Evolutionary conservation across 64 coral and sea anemone species (phyloP).

Genomic region (Orbicella faveolata): DNA sequence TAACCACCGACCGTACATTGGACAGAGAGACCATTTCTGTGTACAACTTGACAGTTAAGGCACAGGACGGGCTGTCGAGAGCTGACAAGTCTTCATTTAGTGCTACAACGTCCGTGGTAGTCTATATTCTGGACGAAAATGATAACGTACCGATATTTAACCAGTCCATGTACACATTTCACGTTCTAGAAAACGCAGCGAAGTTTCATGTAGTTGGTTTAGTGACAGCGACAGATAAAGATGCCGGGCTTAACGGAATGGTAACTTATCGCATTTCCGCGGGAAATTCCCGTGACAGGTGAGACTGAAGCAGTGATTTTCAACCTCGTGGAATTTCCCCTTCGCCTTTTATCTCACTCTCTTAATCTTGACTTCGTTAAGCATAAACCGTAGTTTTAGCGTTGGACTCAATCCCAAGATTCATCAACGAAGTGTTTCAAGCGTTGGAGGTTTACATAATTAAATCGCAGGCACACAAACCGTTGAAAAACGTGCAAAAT

Average conservation of each 20-base stretch:
- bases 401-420: too few species aligned
- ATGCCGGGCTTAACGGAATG: conserved; percentile 58
- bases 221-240: conserved; percentile 65
- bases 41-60: conserved; percentile 78
- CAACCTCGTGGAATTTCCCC: too few species aligned
- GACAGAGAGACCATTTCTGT: conserved; percentile 66
- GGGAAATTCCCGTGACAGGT: conserved; percentile 67
- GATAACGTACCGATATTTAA: conserved; percentile 80
- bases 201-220: conserved; percentile 37
- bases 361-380: too few species aligned
- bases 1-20: conserved; percentile 67
- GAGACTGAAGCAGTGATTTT: not conserved
- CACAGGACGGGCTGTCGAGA: conserved; percentile 37
- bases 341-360: too few species aligned
- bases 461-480: too few species aligned
- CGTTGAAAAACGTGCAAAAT: too few species aligned
- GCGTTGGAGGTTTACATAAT: too few species aligned
- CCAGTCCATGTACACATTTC: conserved; percentile 10
- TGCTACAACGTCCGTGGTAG: conserved; percentile 42
- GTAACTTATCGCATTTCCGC: conserved; percentile 52
- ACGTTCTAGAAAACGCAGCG: conserved; percentile 18
- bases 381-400: too few species aligned
- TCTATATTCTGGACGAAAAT: conserved; percentile 77
- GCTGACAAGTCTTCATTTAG: conserved; percentile 21
- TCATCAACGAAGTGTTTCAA: too few species aligned